Conservation (phyloP, 2,888 invertebrate species). For the Hydriomena furcata region DNA sequence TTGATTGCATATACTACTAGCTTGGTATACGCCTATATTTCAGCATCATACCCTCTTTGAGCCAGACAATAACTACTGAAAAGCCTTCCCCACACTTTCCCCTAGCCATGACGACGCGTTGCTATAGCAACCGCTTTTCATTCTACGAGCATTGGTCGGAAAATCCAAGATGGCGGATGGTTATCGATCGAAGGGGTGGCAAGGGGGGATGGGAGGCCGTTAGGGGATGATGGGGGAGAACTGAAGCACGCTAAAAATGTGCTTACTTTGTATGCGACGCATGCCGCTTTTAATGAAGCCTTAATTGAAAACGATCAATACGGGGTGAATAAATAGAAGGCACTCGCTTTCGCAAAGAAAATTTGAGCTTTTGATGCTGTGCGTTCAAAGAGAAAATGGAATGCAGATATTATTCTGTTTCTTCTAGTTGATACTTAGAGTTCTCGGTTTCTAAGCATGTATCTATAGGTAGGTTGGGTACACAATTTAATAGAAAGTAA, state of each 20-base stretch:
- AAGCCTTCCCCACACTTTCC: constrained; percentile 75
- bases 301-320: constrained; percentile 35
- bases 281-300: constrained; percentile 32
- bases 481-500: not conserved
- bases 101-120: constrained; percentile 64
- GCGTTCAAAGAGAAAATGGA: too few relatives aligned
- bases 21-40: constrained; percentile 21
- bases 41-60: constrained; percentile 30
- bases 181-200: constrained; percentile 72
- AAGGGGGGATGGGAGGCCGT: constrained; percentile 48
- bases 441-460: too few relatives aligned
- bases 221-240: constrained; percentile 45
- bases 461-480: too few relatives aligned
- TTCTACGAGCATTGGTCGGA: constrained; percentile 79
- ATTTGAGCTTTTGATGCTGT: too few relatives aligned
- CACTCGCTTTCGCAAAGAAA: constrained; percentile 2
- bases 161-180: constrained; percentile 79
- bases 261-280: constrained; percentile 47
- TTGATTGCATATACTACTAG: not conserved
- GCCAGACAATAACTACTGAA: constrained; percentile 41
- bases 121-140: constrained; percentile 72
- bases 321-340: constrained; percentile 15
- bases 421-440: too few relatives aligned
- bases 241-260: constrained; percentile 53
- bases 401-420: too few relatives aligned